Base-by-base conservation (phyloP, 2,113 vertebrate genomes). In the Archilochus colubris region DNA sequence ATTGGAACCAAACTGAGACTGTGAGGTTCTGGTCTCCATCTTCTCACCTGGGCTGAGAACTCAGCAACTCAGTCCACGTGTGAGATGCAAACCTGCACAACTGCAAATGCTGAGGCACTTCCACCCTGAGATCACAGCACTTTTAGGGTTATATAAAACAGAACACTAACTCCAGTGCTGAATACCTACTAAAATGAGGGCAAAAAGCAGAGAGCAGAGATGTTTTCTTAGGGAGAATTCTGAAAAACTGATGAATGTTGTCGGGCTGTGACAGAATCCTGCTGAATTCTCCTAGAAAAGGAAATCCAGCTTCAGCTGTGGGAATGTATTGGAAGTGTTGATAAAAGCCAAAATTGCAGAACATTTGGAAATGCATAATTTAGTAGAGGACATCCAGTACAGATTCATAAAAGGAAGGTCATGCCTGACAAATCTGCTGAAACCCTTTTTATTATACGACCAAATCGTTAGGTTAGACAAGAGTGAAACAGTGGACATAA, bases 391-490 rank as follows among this genome's bases (percentile, higher is more conserved):
- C 96, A 96, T 85, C 88, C 91, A 84, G 96, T 94, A 95, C 79
- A 43, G 94, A 93, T 97, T 95, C 97, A 96, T 97, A 97, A 97
- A 97, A 96, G 94, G 95, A 97, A 97, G 97, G 96, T 97, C 96
- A 97, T 51, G 94, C 86, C 95, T 96, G 96, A 97, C 96, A 97
- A 97, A 97, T 97, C 94, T 96, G 95, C 96, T 97, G 97, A 97
- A 97, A 97, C 92, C 90, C 95, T 91, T 94, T 97, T 96, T 97
- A 97, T 97, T 97, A 96, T 96, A 97, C 24, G 94, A 97, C 82
- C 91, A 86, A 96, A 95, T 97, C 93, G 84, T 97, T 97, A 97
- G 95, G 94, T 96, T 95, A 96, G 94, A 96, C 90, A 88, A 92
- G 96, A 96, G 93, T 16, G 94, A 97, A 97, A 86, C 90, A 72